phyloP scores from a whole-genome alignment of 1,140 invertebrate genomes.

The Ctenoplectra terminalis region DNA sequence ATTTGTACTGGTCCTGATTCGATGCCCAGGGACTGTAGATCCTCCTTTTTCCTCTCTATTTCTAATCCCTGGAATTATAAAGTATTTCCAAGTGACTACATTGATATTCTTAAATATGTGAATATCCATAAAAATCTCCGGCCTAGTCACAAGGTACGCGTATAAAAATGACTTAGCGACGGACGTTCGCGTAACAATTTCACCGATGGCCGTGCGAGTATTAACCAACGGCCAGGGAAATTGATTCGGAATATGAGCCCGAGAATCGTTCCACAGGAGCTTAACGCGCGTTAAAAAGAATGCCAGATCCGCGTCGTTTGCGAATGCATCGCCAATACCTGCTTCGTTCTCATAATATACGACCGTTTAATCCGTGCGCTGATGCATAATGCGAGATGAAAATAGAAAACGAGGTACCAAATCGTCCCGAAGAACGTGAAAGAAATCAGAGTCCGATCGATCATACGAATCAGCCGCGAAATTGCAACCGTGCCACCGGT shows the following conservation, averaged over 20 bases:
- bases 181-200: too few species aligned
- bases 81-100: too few species aligned
- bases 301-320: not conserved
- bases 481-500: not conserved
- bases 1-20: too few species aligned
- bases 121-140: too few species aligned
- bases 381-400: not conserved
- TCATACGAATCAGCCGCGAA: not conserved
- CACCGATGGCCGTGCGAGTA: too few species aligned
- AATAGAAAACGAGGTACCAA: not conserved
- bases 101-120: too few species aligned
- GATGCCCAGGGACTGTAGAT: too few species aligned
- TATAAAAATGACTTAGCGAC: too few species aligned
- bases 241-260: slow-evolving; percentile 25
- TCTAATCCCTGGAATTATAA: too few species aligned
- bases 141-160: too few species aligned
- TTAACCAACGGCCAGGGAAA: slow-evolving; percentile 32
- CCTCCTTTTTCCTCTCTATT: too few species aligned
- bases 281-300: slow-evolving; percentile 10
- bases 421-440: not conserved
- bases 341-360: not conserved
- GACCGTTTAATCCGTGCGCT: slow-evolving; percentile 4
- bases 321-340: not conserved
- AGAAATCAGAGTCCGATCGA: not conserved
- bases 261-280: not conserved